Evolutionary conservation across 37 sponge, comb jelly and placozoan species (phyloP).

Genomic region (Beroe ovata): DNA sequence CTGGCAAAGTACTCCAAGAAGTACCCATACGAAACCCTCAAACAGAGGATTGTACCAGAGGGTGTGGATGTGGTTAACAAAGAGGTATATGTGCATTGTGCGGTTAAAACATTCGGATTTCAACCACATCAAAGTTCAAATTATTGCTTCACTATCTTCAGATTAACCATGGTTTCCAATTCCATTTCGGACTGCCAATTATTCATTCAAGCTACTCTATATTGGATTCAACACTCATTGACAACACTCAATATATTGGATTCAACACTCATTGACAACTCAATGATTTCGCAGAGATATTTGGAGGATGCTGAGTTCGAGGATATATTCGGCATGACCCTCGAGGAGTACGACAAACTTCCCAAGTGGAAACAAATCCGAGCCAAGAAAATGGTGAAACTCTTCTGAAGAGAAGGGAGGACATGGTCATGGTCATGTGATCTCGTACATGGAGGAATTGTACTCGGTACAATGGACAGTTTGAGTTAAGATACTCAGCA

Average conservation of each 20-base stretch:
- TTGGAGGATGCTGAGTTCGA: conserved; percentile 78
- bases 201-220: no score
- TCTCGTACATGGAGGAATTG: no score
- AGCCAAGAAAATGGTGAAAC: conserved; percentile 79
- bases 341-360: conserved; percentile 75
- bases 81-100: conserved; percentile 85
- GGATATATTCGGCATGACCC: conserved; percentile 76
- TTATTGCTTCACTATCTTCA: no score
- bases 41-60: conserved; percentile 69
- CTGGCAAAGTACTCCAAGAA: conserved; percentile 72
- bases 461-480: no score
- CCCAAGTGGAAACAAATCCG: conserved; percentile 89
- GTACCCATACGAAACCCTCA: conserved; percentile 64
- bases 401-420: conserved; percentile 68
- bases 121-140: background rate
- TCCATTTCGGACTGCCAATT: no score
- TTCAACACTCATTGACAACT: no score
- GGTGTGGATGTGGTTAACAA: conserved; percentile 83
- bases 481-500: no score
- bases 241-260: no score
- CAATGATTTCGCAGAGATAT: conserved; percentile 9
- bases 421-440: no score
- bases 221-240: no score
- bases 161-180: no score
- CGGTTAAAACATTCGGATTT: background rate